These are phyloP conservation scores for Drepana falcataria DNA, from an alignment of 2,888 invertebrate genomes.

Conservation along the genomic window DNA sequence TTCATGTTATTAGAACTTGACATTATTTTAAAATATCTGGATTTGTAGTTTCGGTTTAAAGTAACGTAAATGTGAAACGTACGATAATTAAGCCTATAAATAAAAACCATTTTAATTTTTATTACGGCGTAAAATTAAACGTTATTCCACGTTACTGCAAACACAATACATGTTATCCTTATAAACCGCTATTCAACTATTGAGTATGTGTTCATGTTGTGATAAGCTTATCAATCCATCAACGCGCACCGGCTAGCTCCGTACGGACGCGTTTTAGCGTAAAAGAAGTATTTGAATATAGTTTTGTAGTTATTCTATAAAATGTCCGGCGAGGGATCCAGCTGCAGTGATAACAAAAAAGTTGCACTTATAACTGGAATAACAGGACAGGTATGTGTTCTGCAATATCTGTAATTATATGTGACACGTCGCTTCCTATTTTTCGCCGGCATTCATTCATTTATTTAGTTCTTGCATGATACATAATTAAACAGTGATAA, in stretches of 20 bases:
- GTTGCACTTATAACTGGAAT: constrained; percentile 97
- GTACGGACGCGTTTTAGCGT: constrained; percentile 26
- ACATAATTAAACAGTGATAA: too few species aligned
- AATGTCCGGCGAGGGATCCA: constrained; percentile 62
- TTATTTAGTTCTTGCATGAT: neutral
- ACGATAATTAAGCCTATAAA: neutral
- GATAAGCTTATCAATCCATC: constrained; percentile 26
- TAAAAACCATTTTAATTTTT: too few species aligned
- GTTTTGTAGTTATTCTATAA: neutral
- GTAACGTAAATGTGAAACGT: too few species aligned
- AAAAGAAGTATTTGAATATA: neutral
- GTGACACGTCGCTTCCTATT: neutral
- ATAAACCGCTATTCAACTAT: neutral
- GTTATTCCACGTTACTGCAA: neutral
- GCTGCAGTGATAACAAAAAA: constrained; percentile 61
- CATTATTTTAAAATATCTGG: too few species aligned
- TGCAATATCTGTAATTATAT: neutral
- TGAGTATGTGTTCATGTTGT: constrained; percentile 12
- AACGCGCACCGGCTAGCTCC: constrained; percentile 18
- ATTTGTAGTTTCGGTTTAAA: too few species aligned
- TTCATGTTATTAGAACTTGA: too few species aligned
- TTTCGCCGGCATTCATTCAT: neutral
- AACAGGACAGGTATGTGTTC: constrained; percentile 91
- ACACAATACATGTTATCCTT: neutral
- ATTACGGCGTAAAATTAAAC: neutral